Evolutionary conservation across 2,888 invertebrate genomes (phyloP), one percentile per base, ranked within the genome.

Genomic region (Elysia crispata): DNA sequence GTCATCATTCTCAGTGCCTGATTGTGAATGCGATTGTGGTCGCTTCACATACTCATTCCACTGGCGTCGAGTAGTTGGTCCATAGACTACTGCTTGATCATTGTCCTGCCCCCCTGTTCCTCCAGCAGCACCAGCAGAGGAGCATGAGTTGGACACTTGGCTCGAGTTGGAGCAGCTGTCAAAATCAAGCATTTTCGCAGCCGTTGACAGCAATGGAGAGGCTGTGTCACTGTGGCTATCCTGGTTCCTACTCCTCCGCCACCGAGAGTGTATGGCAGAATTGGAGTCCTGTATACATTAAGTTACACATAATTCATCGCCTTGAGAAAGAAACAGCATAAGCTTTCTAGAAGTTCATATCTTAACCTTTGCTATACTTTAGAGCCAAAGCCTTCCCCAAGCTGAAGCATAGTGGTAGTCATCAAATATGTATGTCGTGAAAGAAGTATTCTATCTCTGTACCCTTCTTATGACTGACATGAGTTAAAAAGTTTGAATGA

Each of bases 1-100:
- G 33, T 73, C 77, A 67, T 79, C 81, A 81, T 84, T 83, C 67
- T 84, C 84, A 72, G 80, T 81, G 30, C 82, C 83, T 62, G 82
- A 77, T 25, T 82, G 80, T 64, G 81, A 78, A 23, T 81, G 79
- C 25, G 82, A 84, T 72, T 81, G 82, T 33, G 88, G 87, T 69
- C 85, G 85, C 66, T 87, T 84, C 54, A 88, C 95, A 94, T 94
- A 95, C 90, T 95, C 95, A 5, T 95, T 95, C 96, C 96, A 96
- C 70, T 95, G 95, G 85, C 95, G 93, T 28, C 96, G 93, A 11
- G 95, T 95, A 31, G 95, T 95, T 1, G 95, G 95, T 15, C 95
- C 95, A 86, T 93, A 94, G 83, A 93, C 73, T n/a, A 79, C 72
- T n/a, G 82, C 60, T 11, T 41, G 41, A 11, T 41, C 41, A 41